Percentiles rank a stretch among this genome's conserved stretches.
phyloP scores from a whole-genome alignment of 2,888 invertebrate species.

The Leptinotarsa juncta region DNA sequence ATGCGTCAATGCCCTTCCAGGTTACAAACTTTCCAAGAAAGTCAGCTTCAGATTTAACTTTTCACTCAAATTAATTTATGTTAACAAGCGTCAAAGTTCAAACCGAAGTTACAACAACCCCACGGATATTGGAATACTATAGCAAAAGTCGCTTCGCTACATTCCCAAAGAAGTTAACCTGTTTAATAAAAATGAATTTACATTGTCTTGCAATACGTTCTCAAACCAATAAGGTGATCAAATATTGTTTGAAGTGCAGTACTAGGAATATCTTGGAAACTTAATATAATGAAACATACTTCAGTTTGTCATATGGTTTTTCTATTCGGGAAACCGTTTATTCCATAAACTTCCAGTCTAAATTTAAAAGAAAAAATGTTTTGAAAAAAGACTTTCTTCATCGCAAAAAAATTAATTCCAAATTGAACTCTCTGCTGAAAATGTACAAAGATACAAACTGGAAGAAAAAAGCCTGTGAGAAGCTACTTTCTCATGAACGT shows the following conservation, averaged over 20 bases:
- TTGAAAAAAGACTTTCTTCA: too few relatives aligned
- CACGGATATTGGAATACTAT: conserved; percentile 1
- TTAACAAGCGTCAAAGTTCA: background rate
- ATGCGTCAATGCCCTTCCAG: conserved; percentile 7
- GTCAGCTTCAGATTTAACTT: conserved; percentile 2
- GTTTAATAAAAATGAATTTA: background rate
- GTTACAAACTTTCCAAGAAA: background rate
- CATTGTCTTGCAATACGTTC: background rate
- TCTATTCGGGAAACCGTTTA: too few relatives aligned
- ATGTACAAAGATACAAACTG: too few relatives aligned
- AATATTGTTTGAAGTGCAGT: background rate
- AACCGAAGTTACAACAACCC: background rate
- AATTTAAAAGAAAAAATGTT: too few relatives aligned
- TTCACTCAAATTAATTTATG: conserved; percentile 1
- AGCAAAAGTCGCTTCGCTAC: background rate
- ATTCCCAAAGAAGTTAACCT: background rate
- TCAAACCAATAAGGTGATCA: background rate
- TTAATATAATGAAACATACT: too few relatives aligned
- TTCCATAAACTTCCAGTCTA: too few relatives aligned
- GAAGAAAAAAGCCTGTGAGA: too few relatives aligned
- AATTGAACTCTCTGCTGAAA: too few relatives aligned
- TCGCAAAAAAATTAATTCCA: too few relatives aligned
- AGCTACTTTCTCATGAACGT: too few relatives aligned
- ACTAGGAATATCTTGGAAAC: too few relatives aligned
- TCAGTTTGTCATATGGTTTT: too few relatives aligned